phyloP scores from a whole-genome alignment of 1,140 invertebrate genomes.

The Cotesia vestalis region DNA sequence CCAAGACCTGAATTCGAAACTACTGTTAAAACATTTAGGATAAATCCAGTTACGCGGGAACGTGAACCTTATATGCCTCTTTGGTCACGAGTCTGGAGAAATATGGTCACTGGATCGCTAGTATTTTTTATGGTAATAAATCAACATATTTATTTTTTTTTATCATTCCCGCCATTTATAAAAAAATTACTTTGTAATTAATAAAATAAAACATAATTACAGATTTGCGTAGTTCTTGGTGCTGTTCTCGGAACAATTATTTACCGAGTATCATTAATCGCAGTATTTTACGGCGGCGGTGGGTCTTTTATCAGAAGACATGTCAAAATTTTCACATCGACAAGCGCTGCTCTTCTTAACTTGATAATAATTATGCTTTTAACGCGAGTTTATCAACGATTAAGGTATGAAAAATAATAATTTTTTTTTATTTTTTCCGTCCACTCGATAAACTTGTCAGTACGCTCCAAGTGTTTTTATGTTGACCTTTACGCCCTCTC shows the following conservation, averaged over 20 bases:
- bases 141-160: slow-evolving; percentile 18
- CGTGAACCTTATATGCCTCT: slow-evolving; percentile 85
- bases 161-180: not conserved
- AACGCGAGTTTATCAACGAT: slow-evolving; percentile 81
- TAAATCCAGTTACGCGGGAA: slow-evolving; percentile 88
- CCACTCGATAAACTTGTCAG: not conserved
- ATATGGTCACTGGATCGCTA: slow-evolving; percentile 78
- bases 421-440: not conserved
- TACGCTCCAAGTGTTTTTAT: too few relatives aligned
- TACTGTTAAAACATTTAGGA: slow-evolving; percentile 83
- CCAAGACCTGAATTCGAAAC: slow-evolving; percentile 88
- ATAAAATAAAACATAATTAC: slow-evolving; percentile 27
- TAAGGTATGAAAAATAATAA: slow-evolving; percentile 70
- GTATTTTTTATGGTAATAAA: slow-evolving; percentile 85
- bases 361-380: slow-evolving; percentile 91
- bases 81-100: slow-evolving; percentile 77
- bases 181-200: too few relatives aligned
- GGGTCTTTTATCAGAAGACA: slow-evolving; percentile 79
- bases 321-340: slow-evolving; percentile 90
- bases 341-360: slow-evolving; percentile 90
- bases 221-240: slow-evolving; percentile 84
- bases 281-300: slow-evolving; percentile 80
- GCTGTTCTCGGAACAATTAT: slow-evolving; percentile 90
- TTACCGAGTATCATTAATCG: slow-evolving; percentile 87
- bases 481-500: not conserved